phyloP scores from a whole-genome alignment of 2,113 vertebrate species.

The Siniperca chuatsi region DNA sequence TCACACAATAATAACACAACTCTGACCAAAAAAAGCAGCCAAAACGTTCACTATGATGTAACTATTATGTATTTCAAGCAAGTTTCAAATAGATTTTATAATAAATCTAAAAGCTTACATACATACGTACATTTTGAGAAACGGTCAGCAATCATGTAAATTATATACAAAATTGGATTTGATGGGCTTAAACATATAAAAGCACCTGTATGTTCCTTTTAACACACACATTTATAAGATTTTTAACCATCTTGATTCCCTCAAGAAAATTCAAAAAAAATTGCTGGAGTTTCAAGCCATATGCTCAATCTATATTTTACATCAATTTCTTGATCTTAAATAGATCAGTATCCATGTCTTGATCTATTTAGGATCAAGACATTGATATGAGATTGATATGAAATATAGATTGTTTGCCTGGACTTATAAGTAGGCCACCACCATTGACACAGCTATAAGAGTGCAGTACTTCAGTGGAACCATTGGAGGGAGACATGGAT shows the following conservation, averaged over 20 bases:
- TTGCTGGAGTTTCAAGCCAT: background rate
- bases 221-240: background rate
- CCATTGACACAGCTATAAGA: background rate
- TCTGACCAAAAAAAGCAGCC: background rate
- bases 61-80: no score
- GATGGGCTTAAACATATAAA: background rate
- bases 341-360: conserved; percentile 21
- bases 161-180: background rate
- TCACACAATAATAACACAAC: background rate
- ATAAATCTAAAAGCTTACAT: no score
- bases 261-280: background rate
- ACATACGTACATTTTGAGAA: background rate
- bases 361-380: conserved; percentile 44
- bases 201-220: background rate
- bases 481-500: conserved; percentile 69
- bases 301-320: conserved; percentile 28
- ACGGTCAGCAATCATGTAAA: background rate
- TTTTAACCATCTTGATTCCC: background rate
- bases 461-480: background rate
- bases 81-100: no score
- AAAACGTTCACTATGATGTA: background rate
- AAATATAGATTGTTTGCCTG: conserved; percentile 45
- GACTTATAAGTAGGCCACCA: conserved; percentile 24
- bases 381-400: conserved; percentile 3
- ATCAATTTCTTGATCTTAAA: conserved; percentile 20